Conservation (phyloP, 1,140 invertebrate genomes). For the Papilio machaon region DNA sequence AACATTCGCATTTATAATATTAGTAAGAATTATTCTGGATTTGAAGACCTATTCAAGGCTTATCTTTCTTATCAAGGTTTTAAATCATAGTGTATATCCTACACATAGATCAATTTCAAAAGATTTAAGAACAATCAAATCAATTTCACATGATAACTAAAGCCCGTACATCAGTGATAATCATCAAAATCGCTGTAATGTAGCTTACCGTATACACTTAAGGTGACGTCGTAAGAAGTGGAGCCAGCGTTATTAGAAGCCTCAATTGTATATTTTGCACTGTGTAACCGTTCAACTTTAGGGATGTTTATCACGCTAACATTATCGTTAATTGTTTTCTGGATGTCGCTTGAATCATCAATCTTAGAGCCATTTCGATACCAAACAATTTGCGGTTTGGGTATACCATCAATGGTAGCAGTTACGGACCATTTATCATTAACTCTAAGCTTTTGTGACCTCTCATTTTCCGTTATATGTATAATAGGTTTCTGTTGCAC, state of each 20-base stretch:
- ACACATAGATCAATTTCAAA: not conserved
- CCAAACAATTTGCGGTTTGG: constrained; percentile 86
- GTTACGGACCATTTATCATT: constrained; percentile 84
- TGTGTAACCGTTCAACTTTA: constrained; percentile 83
- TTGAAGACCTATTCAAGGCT: not conserved
- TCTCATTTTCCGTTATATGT: constrained; percentile 83
- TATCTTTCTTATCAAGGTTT: not conserved
- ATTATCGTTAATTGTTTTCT: constrained; percentile 83
- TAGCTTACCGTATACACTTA: constrained; percentile 90
- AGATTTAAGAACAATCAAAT: not conserved
- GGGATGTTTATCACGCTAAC: constrained; percentile 85
- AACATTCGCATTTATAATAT: no score
- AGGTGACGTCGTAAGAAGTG: constrained; percentile 86
- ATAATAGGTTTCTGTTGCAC: constrained; percentile 87
- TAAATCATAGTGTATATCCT: no score
- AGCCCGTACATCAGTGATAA: not conserved
- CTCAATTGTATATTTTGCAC: constrained; percentile 85
- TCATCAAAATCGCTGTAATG: not conserved
- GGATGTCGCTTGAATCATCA: constrained; percentile 77
- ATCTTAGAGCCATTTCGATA: constrained; percentile 83
- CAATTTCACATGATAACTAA: not conserved
- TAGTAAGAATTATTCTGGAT: not conserved
- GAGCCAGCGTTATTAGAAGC: constrained; percentile 88
- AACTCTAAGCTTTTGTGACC: constrained; percentile 84
- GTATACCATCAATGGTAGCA: constrained; percentile 85